Conservation (phyloP, 2,797 vertebrate species). For the Nannoperca australis region DNA sequence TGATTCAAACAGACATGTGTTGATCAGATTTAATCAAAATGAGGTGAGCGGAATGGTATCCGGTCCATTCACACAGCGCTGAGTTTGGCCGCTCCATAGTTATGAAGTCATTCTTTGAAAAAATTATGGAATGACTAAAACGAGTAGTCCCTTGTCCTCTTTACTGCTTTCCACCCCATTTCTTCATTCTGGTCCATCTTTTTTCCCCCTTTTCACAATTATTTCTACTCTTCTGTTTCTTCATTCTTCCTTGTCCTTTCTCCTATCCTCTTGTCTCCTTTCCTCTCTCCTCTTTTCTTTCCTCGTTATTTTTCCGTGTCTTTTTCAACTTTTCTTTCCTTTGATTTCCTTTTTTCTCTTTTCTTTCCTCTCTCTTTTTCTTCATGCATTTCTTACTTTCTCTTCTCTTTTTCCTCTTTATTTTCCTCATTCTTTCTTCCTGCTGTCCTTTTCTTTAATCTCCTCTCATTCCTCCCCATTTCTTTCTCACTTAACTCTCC, state of each 20-base stretch:
- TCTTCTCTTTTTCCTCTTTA: background rate
- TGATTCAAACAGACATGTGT: slow-evolving; percentile 36
- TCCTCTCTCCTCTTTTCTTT: background rate
- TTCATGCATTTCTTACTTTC: background rate
- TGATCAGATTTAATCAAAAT: slow-evolving; percentile 45
- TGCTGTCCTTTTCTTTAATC: background rate
- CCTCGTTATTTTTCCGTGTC: background rate
- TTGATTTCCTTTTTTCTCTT: slow-evolving; percentile 52
- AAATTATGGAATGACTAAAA: slow-evolving; percentile 27
- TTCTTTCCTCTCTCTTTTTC: too few relatives aligned
- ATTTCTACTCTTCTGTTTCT: background rate
- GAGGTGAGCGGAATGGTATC: slow-evolving; percentile 34
- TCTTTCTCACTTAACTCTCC: background rate
- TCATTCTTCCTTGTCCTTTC: background rate
- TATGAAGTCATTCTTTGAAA: slow-evolving; percentile 39
- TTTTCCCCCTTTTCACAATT: background rate
- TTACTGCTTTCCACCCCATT: slow-evolving; percentile 7
- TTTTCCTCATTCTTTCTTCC: background rate
- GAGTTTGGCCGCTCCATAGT: slow-evolving; percentile 19
- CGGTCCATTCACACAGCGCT: slow-evolving; percentile 12
- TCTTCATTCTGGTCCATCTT: slow-evolving; percentile 12
- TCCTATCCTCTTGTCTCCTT: background rate
- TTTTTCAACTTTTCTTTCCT: slow-evolving; percentile 17
- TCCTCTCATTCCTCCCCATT: background rate
- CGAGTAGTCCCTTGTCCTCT: slow-evolving; percentile 43